Base-by-base conservation (phyloP, 2,888 invertebrate species). In the Pediacus dermestoides region DNA sequence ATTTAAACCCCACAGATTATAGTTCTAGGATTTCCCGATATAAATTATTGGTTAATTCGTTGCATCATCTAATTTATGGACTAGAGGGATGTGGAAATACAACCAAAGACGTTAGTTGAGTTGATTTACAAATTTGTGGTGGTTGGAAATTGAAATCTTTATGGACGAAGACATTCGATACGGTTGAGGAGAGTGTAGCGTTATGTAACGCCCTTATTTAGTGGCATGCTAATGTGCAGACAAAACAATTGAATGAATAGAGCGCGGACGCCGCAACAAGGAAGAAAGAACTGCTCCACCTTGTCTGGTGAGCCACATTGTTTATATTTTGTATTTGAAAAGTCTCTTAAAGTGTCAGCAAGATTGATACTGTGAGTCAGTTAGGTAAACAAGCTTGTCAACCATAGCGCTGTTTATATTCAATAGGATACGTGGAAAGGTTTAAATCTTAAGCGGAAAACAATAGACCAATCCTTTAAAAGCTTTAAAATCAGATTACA, bases 321-420 rank as follows among this genome's bases (percentile, higher is more conserved):
- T 26, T 26, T 21, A n/a, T 15, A 22, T 16, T 11, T 12, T 9
- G 8, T 6, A 16, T 14, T 34, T 23, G 16, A 30, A 35, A 30
- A 35, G 21, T 35, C 39, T 16, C 36, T 30, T 43, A 22, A 44
- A 48, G 50, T 52, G 48, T 46, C 50, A 48, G 44, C 32, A 41
- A 50, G 53, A 55, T 50, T 48, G 55, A 55, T 53, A 43, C 14
- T 23, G 23, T 9, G 23, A n/a, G 9, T 23, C 23, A 28, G n/a
- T 28, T 28, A 14, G 14, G 10, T 28, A 28, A 28, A 28, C 28
- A 28, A 23, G 23, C 10, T 10, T 23, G 23, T 23, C 23, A 23
- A 23, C 23, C 10, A 23, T 23, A 3, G n/a, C 9, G 4, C 4
- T n/a, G 23, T 23, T 23, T 23, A 23, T 23, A 10, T 23, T 23